Conservation (phyloP, 2,888 invertebrate species). For the Alviniconcha strummeri region DNA sequence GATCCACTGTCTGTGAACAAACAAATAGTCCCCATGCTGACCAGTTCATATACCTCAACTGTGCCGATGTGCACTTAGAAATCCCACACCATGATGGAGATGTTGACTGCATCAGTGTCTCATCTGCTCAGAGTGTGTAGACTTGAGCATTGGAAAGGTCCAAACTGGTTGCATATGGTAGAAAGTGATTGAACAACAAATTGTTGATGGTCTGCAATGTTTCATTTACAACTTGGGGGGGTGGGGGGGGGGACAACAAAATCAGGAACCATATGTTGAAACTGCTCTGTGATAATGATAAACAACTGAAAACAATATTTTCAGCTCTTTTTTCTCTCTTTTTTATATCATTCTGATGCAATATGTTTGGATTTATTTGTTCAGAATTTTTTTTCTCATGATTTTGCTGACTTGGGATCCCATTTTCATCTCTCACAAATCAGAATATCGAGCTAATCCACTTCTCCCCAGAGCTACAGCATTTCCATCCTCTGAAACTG, state of each 20-base stretch:
- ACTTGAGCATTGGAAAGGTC: no score
- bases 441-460: no score
- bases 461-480: no score
- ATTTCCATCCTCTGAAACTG: no score
- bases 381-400: no score
- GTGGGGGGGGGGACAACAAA: no score
- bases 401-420: no score
- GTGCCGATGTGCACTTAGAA: background rate
- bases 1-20: background rate
- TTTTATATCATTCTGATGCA: background rate
- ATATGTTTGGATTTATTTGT: background rate
- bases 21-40: background rate
- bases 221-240: no score
- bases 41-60: background rate
- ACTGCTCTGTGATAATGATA: background rate
- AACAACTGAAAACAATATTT: background rate
- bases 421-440: no score
- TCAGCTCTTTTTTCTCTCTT: background rate
- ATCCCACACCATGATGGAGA: background rate
- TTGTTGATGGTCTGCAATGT: no score
- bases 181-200: no score
- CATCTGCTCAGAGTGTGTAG: constrained; percentile 28
- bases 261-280: background rate
- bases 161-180: no score
- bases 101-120: constrained; percentile 22